These are phyloP conservation scores for Seladonia tumulorum DNA, from an alignment of 2,888 invertebrate genomes.

Conservation along the genomic window DNA sequence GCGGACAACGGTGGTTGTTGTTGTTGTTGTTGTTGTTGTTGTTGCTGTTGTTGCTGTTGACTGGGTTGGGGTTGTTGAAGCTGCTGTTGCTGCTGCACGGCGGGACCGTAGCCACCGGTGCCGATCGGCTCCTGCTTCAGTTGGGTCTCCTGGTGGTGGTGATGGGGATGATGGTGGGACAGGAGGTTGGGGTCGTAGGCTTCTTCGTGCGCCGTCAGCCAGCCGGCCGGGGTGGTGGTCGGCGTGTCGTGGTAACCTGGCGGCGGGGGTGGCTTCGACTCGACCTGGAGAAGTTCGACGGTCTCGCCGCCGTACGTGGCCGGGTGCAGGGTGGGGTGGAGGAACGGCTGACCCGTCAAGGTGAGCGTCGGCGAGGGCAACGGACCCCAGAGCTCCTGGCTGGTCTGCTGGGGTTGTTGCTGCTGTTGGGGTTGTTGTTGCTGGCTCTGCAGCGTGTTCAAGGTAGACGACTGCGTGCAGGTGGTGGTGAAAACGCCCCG, in stretches of 20 bases:
- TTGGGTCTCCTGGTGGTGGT: conserved; percentile 87
- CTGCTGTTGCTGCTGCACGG: conserved; percentile 80
- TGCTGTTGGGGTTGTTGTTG: conserved; percentile 86
- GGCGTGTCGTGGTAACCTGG: conserved; percentile 88
- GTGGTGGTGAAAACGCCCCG: conserved; percentile 91
- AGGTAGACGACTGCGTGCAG: conserved; percentile 89
- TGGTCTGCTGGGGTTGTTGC: conserved; percentile 83
- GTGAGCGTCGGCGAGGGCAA: conserved; percentile 81
- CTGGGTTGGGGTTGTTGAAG: conserved; percentile 79
- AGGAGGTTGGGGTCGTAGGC: conserved; percentile 85
- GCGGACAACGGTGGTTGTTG: conserved; percentile 75
- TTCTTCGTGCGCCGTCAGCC: conserved; percentile 84
- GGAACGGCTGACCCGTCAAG: conserved; percentile 80
- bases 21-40: conserved; percentile 80
- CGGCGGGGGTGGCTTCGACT: conserved; percentile 85
- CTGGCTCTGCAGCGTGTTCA: conserved; percentile 85
- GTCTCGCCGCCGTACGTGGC: conserved; percentile 81
- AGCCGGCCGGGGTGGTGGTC: conserved; percentile 85
- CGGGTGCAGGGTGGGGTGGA: conserved; percentile 82
- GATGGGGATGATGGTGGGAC: conserved; percentile 86
- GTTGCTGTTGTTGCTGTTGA: conserved; percentile 79
- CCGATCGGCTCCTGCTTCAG: conserved; percentile 89
- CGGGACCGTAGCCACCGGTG: conserved; percentile 79
- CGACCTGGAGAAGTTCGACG: conserved; percentile 81
- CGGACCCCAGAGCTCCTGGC: conserved; percentile 82